phyloP scores from a whole-genome alignment of 2,797 vertebrate species.

The Cyclopterus lumpus region DNA sequence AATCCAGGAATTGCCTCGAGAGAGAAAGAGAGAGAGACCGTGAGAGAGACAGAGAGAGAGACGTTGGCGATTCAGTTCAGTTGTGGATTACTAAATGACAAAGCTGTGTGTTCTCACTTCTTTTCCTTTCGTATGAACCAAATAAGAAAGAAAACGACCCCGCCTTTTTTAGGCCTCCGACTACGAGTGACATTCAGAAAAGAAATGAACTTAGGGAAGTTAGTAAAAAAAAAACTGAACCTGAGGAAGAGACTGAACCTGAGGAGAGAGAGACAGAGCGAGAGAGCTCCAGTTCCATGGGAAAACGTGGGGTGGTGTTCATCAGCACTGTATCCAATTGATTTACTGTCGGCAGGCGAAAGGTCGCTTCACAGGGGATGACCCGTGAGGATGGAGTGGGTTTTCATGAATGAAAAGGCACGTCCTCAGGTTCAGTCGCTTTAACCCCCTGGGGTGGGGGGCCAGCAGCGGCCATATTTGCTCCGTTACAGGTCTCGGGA shows the following conservation, averaged over 20 bases:
- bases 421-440: slow-evolving; percentile 39
- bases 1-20: slow-evolving; percentile 40
- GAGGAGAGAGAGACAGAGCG: background rate
- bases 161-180: too few species aligned
- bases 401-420: slow-evolving; percentile 45
- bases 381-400: slow-evolving; percentile 35
- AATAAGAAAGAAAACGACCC: too few species aligned
- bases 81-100: too few species aligned
- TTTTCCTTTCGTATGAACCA: too few species aligned
- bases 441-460: slow-evolving; percentile 31
- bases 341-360: slow-evolving; percentile 34
- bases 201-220: too few species aligned
- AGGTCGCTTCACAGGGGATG: slow-evolving; percentile 32
- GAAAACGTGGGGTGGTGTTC: slow-evolving; percentile 43
- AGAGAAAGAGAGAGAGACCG: too few species aligned
- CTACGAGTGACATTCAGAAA: too few species aligned
- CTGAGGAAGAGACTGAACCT: too few species aligned
- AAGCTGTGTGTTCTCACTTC: too few species aligned
- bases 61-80: too few species aligned
- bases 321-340: slow-evolving; percentile 43
- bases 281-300: slow-evolving; percentile 2
- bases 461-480: slow-evolving; percentile 60
- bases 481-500: slow-evolving; percentile 60
- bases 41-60: slow-evolving; percentile 3
- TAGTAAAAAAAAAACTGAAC: too few species aligned